A percentile compares a stretch with the other conserved stretches of the same genome.
Conservation (phyloP, 1,140 invertebrate genomes). For the Drosophila tsacasi region DNA sequence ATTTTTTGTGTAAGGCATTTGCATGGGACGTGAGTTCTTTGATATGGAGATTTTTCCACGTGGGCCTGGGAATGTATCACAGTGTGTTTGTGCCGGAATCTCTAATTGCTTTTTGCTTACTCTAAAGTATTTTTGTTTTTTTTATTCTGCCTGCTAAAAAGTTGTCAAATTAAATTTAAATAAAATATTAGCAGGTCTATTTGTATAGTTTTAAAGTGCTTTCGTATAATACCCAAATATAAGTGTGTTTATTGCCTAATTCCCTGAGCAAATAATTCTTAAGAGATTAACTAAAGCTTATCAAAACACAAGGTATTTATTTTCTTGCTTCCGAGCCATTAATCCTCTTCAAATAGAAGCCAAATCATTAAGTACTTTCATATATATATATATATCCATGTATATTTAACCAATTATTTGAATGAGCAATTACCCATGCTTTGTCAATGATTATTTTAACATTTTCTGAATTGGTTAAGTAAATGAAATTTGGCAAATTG, state of each 20-base stretch:
- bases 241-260: not conserved
- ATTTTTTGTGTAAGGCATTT: constrained; percentile 23
- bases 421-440: constrained; percentile 41
- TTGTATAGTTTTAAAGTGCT: not conserved
- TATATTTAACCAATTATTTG: constrained; percentile 17
- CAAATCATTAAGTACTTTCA: not conserved
- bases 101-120: constrained; percentile 26
- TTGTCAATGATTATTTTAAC: constrained; percentile 45
- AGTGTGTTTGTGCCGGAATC: constrained; percentile 1
- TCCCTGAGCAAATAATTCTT: not conserved
- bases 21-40: constrained; percentile 53
- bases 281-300: not conserved
- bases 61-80: constrained; percentile 22
- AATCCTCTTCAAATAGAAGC: not conserved
- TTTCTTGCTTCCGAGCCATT: constrained; percentile 6
- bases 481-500: constrained; percentile 58
- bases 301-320: not conserved
- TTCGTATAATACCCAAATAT: not conserved
- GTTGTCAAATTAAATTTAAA: constrained; percentile 7
- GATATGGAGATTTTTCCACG: constrained; percentile 46
- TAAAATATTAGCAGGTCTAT: not conserved
- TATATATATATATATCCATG: constrained; percentile 4
- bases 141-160: constrained; percentile 1
- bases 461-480: constrained; percentile 37
- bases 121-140: not conserved